Evolutionary conservation across 2,113 vertebrate genomes (phyloP).

Genomic region (Apus apus): DNA sequence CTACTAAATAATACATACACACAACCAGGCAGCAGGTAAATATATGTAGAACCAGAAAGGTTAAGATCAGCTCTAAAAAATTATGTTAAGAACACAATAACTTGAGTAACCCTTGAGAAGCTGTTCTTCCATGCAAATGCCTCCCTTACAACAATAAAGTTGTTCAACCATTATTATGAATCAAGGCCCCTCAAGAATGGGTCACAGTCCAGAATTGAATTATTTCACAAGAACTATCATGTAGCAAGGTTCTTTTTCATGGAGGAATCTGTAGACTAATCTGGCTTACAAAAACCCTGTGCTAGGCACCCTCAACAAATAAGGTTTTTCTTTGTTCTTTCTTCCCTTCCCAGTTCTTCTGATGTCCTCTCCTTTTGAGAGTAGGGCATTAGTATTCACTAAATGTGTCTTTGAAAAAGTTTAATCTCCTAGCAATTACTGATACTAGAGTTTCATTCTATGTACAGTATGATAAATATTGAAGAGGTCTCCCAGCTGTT

Average conservation of each 20-base stretch:
- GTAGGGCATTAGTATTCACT: neutral
- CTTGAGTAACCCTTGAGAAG: rapidly evolving
- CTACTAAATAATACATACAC: rapidly evolving
- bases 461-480: neutral
- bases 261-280: neutral
- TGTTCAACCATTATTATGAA: rapidly evolving
- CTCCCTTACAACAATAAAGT: neutral
- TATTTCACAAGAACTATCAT: neutral
- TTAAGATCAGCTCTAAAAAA: neutral
- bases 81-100: rapidly evolving
- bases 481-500: neutral
- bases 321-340: neutral
- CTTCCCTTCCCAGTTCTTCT: neutral
- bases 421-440: conserved; percentile 44
- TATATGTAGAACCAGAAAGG: rapidly evolving
- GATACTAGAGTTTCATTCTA: neutral
- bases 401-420: neutral
- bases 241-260: neutral
- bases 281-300: neutral
- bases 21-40: neutral
- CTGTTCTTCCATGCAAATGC: neutral
- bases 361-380: neutral
- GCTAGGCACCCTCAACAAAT: neutral
- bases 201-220: neutral
- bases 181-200: neutral